Evolutionary conservation across 2,113 vertebrate species (phyloP), one percentile per base, ranked within the genome.

Genomic region (Progne subis): DNA sequence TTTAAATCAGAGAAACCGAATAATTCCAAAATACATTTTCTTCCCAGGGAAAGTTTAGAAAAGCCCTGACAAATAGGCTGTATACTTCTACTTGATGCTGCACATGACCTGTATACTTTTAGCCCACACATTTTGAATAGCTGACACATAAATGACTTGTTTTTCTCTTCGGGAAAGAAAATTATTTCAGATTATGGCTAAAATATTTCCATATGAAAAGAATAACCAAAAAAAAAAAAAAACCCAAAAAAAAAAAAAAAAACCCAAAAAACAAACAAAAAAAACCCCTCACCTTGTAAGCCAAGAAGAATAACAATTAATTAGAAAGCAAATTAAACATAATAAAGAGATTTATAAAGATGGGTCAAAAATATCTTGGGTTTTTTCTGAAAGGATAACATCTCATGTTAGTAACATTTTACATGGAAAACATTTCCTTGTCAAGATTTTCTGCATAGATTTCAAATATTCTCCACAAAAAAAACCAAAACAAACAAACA

Each of bases 291-390:
- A 37, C 6, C 69, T 89, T 55, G 7, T 75, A 74, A 86, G 8
- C 4, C 46, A 77, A 57, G 11, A 57, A 74, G 4, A 89, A 80
- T 47, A 21, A 52, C 26, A 85, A 64, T n/a, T 53, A 91, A 71
- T 74, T 52, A 23, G 14, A 81, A 83, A 86, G 20, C 11, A 90
- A 87, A 87, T 41, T 16, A 78, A 90, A 56, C 25, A 20, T 25
- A 32, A 77, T 4, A 43, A 84, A 83, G 61, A 21, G 3, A 16
- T 53, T 74, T 83, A 31, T 71, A 67, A 78, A 83, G 34, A 70
- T 13, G 18, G 14, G 6, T 50, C 16, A 70, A 78, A 82, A 88
- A 26, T 0, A 0, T 21, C 12, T 24, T 32, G 6, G 0, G 0
- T 6, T 53, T 76, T 74, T 77, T 3, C 12, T n/a, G 19, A 65